These are phyloP conservation scores for Pinna nobilis DNA, from an alignment of 1,140 invertebrate species.

Conservation along the genomic window DNA sequence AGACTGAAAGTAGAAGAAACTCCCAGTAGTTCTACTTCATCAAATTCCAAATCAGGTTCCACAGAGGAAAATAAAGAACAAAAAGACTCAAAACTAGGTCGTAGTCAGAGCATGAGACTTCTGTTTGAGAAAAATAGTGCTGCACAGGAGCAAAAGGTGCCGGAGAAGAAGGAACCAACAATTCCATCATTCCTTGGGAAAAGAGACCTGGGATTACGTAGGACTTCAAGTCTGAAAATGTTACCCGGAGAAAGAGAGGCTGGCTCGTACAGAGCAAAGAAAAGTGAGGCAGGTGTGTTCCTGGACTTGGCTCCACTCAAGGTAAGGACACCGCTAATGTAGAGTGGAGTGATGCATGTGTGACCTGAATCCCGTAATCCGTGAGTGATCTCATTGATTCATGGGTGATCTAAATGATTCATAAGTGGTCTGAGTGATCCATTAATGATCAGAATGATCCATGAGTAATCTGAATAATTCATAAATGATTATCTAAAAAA, in stretches of 20 bases:
- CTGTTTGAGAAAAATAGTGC: conserved; percentile 37
- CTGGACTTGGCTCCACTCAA: no score
- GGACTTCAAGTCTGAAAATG: conserved; percentile 41
- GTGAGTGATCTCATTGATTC: no score
- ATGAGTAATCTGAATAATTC: no score
- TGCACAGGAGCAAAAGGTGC: neutral
- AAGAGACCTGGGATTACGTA: conserved; percentile 16
- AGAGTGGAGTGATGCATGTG: no score
- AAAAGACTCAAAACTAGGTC: conserved; percentile 10
- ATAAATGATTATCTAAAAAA: no score
- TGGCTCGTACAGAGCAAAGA: conserved; percentile 18
- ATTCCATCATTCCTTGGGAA: conserved; percentile 11
- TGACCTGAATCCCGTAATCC: no score
- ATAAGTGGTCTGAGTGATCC: no score
- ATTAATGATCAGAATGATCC: no score
- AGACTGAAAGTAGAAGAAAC: neutral
- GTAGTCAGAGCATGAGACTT: conserved; percentile 36
- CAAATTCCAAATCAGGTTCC: neutral
- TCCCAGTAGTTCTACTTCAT: neutral
- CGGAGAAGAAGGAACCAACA: conserved; percentile 1
- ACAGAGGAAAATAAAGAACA: neutral
- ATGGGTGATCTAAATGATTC: no score
- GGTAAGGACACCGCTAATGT: no score
- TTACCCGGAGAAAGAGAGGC: conserved; percentile 32
- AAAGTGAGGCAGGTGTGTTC: no score